Evolutionary conservation across 1,140 invertebrate species (phyloP).

Genomic region (Drosophila pruinosa): DNA sequence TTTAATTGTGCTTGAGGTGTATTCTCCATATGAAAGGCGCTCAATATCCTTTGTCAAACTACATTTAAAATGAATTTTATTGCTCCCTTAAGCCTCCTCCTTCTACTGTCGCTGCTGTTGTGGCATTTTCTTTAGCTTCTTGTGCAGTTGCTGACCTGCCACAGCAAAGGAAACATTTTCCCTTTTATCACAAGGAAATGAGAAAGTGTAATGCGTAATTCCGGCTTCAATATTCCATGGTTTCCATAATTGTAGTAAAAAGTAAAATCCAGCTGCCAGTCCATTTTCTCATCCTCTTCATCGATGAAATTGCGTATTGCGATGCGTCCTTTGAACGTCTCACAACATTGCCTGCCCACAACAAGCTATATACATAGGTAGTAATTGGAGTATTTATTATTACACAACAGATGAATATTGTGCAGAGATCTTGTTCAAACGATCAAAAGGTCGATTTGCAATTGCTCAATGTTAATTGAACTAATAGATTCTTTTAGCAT

Average conservation of each 20-base stretch:
- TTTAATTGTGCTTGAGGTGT: constrained; percentile 38
- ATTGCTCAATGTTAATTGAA: neutral
- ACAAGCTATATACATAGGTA: neutral
- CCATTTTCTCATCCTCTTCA: neutral
- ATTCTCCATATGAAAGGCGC: neutral
- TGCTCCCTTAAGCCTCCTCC: neutral
- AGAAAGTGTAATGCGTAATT: constrained; percentile 25
- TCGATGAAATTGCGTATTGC: neutral
- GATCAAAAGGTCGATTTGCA: neutral
- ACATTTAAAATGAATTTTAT: constrained; percentile 9
- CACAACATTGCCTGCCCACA: neutral
- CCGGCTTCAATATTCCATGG: constrained; percentile 15
- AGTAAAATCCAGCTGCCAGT: neutral
- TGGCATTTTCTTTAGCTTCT: neutral
- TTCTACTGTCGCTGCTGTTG: neutral
- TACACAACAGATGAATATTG: neutral
- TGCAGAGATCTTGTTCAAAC: neutral
- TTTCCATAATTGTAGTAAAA: neutral
- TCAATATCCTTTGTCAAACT: neutral
- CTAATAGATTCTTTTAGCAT: neutral
- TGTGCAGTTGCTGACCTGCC: neutral
- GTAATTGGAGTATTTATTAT: neutral
- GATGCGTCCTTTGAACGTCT: neutral
- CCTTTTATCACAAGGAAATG: constrained; percentile 18
- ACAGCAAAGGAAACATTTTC: constrained; percentile 17